Base-by-base conservation (phyloP, 2,888 invertebrate genomes). In the Ischnus inquisitorius region DNA sequence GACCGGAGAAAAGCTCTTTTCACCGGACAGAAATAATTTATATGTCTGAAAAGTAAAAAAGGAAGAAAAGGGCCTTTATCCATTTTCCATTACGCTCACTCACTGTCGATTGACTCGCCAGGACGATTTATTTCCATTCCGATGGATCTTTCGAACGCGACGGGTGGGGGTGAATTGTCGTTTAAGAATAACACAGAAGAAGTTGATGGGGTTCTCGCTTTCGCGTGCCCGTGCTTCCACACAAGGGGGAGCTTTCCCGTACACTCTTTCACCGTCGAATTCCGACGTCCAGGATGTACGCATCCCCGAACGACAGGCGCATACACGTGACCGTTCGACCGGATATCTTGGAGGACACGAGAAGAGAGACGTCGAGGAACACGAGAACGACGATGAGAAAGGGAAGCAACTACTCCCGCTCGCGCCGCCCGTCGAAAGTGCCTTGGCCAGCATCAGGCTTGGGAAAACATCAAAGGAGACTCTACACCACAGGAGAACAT, bases 401-500 rank as follows among this genome's bases (percentile, higher is more conserved):
- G 69, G 72, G 69, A 68, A 51, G 46, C 43, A 46, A 46, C 12
- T 12, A 14, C 62, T 79, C 79, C 78, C 82, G 84, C 69, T 64
- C 67, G 83, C 85, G 79, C 81, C 64, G 51, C 72, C 76, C 74
- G 57, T 75, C 16, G 87, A 82, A 80, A 75, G 84, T 85, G 85
- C 79, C 77, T 75, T 83, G 80, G 74, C 82, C 83, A 82, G 69
- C 78, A 65, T 75, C 74, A 71, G 78, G 84, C 79, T 79, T 80
- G 79, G 72, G 87, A 87, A 88, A 92, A 92, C 90, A 92, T 92
- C 92, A 92, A 92, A 92, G 92, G 90, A 87, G 85, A 86, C 85
- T 84, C 74, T 43, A 46, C n/a, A n/a, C 81, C 62, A 72, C 76
- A 60, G 54, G 28, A 68, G 48, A 43, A 60, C 67, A 79, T 43